phyloP scores from a whole-genome alignment of 2,888 invertebrate genomes.

The Myopa testacea region DNA sequence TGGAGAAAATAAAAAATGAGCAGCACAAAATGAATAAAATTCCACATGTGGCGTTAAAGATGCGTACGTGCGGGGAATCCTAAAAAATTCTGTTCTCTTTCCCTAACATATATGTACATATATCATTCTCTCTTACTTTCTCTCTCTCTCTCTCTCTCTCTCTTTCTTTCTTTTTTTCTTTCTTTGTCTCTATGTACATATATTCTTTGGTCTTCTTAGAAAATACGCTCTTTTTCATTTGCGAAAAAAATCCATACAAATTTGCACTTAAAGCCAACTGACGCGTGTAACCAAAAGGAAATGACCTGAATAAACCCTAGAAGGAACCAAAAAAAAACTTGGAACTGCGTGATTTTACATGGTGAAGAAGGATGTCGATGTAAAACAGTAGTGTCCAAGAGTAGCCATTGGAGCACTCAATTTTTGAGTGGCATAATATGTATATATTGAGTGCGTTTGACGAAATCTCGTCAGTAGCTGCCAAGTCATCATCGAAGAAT shows the following conservation, averaged over 20 bases:
- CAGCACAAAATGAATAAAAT: slow-evolving; percentile 60
- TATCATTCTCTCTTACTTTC: not conserved
- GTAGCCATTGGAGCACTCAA: no score
- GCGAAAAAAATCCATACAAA: not conserved
- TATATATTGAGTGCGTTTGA: no score
- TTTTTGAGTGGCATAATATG: no score
- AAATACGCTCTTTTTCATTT: not conserved
- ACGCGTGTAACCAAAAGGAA: not conserved
- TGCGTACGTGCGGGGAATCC: slow-evolving; percentile 65
- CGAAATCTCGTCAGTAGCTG: no score
- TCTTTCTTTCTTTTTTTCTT: not conserved
- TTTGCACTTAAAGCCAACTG: slow-evolving; percentile 2
- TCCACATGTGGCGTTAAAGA: slow-evolving; percentile 68
- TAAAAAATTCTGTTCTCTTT: slow-evolving; percentile 50
- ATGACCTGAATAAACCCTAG: no score
- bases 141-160: not conserved
- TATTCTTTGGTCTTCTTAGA: not conserved
- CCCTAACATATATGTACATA: not conserved
- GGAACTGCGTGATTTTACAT: no score
- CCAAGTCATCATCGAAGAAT: no score
- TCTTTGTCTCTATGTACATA: not conserved
- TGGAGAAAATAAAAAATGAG: not conserved
- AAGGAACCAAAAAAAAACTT: no score
- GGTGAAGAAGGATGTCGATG: no score
- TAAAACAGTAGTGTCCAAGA: no score